Base-by-base conservation (phyloP, 30 jellyfish, hydroid and myxozoan genomes). In the Hydractinia symbiolongicarpus region DNA sequence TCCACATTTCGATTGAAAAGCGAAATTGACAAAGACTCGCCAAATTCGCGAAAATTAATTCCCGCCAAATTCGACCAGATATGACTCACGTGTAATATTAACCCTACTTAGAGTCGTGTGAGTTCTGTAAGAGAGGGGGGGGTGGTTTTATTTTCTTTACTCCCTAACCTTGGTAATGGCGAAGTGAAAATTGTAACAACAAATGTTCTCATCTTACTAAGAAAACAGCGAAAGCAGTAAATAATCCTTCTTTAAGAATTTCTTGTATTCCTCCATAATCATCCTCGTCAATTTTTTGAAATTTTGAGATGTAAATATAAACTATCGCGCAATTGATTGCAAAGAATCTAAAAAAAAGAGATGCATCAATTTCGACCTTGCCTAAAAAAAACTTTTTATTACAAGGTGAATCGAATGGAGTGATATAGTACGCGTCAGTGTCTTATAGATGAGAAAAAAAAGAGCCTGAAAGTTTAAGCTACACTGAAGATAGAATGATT, bases 141-240 rank as follows among this genome's bases (percentile, higher is more conserved):
- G 44, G 44, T 30, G 44, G 44, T 30, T 30, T 30, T 30, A 0
- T 0, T 0, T 30, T 2, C 2, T 30, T 30, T 30, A 30, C 44
- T 30, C 44, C 44, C 44, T 30, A 30, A 30, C 44, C 44, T 30
- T 30, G 44, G 44, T 30, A 30, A 30, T 30, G 30, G 49, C 17
- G 49, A 17, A 44, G 30, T 6, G 4, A 6, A 9, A 13, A 8
- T 14, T 70, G 6, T 5, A 19, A 30, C 54, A 76, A 5, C 21
- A 49, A 5, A 78, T 5, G 6, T 50, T 5, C 56, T 17, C 10
- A 58, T 61, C 98, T 82, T 75, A 92, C 98, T 67, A 92, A 71
- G 70, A 92, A 92, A 44, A 92, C 98, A 21, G 98, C 86, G 81
- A 92, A 92, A 7, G 98, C 98, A 4, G 96, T 92, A 66, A 92